Conservation (phyloP, 2,888 invertebrate species). For the Acanthosoma haemorrhoidale region DNA sequence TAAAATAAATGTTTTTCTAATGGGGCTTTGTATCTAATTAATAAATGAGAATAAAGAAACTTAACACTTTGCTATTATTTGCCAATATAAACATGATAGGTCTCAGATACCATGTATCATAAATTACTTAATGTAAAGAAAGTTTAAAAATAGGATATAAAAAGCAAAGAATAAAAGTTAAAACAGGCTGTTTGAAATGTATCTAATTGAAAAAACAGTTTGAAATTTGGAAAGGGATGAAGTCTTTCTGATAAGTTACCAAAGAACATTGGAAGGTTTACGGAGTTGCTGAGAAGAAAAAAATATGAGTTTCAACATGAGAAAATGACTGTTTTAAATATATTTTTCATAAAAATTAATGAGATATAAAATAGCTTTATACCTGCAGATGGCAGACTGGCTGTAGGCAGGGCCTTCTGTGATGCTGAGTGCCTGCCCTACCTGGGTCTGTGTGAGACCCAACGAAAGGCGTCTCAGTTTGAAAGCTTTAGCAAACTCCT, state of each 20-base stretch:
- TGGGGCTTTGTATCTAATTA: too few species aligned
- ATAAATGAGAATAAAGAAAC: too few species aligned
- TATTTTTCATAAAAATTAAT: background rate
- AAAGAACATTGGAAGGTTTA: background rate
- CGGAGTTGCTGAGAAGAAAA: background rate
- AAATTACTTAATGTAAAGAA: background rate
- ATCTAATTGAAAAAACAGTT: background rate
- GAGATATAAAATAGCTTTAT: constrained; percentile 1
- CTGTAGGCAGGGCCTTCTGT: constrained; percentile 98
- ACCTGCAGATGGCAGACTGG: constrained; percentile 99
- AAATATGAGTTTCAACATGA: background rate
- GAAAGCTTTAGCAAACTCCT: constrained; percentile 96
- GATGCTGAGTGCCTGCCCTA: constrained; percentile 91
- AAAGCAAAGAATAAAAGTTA: background rate
- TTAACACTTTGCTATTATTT: background rate
- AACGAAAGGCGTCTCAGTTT: constrained; percentile 87
- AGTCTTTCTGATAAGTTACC: background rate
- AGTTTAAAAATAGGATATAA: background rate
- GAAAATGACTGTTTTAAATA: background rate
- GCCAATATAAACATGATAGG: background rate
- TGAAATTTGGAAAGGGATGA: background rate
- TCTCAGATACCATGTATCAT: background rate
- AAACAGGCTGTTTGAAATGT: too few species aligned
- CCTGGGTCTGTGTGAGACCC: constrained; percentile 94
- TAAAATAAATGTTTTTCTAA: too few species aligned